Base-by-base conservation (phyloP, 2,113 vertebrate genomes). In the Deroptyus accipitrinus region DNA sequence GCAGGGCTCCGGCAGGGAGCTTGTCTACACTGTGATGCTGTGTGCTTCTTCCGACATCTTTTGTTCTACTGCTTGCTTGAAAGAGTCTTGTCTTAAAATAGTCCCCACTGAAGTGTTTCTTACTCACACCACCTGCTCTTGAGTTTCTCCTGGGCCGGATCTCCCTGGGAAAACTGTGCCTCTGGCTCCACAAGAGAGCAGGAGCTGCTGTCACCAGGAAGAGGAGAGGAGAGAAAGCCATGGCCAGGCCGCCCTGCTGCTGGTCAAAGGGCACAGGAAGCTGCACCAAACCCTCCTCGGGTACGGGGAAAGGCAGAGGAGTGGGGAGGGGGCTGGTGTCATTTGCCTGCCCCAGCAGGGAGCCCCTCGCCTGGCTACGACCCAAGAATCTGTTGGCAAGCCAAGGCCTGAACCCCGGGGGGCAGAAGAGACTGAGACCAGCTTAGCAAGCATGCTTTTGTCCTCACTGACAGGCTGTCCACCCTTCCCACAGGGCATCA, bases 21-120 rank as follows among this genome's bases (percentile, higher is more conserved):
- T 59, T 5, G 0, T 85, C 68, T 95, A 94, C 94, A 95, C 94
- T 97, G 95, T 96, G 95, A 95, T 94, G 90, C 94, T 90, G 92
- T 76, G 83, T 10, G 0, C 86, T 92, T 88, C 93, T 81, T 66
- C 75, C 0, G 0, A 75, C 83, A 64, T 88, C 88, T 78, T 86
- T 88, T 86, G 83, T 93, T 96, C 80, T 81, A 39, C 86, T 37
- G 59, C 78, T 86, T 94, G 80, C 88, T 84, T 88, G 90, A 74
- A 91, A 79, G 79, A 94, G 90, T 92, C 48, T 93, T 75, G 80
- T 94, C 94, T 90, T 94, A 81, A 93, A 93, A 86, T 90, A 83
- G 5, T 92, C 68, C 35, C 79, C 69, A 57, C 83, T 94, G 86
- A 84, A 96, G 92, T 88, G 94, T 96, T 95, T 94, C 95, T 93